Percentiles rank a stretch among this genome's conserved stretches.
Evolutionary conservation across 2,888 invertebrate genomes (phyloP).

Genomic region (Myopa testacea): DNA sequence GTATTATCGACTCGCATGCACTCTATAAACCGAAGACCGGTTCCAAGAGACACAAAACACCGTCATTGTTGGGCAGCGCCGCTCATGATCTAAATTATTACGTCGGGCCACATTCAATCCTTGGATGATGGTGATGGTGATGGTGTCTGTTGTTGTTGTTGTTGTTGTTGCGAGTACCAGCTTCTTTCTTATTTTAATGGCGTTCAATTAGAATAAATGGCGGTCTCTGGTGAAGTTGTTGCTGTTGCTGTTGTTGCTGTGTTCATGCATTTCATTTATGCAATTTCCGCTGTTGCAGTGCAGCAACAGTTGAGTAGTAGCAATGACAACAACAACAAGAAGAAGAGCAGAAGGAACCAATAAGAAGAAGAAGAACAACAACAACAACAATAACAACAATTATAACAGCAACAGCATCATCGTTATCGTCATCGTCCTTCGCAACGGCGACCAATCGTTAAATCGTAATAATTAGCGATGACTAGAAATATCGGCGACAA

Average conservation of each 20-base stretch:
- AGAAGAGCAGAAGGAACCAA: neutral
- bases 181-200: slow-evolving; percentile 50
- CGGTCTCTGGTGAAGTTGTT: slow-evolving; percentile 36
- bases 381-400: no score
- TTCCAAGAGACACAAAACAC: neutral
- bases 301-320: neutral
- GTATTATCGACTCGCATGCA: slow-evolving; percentile 40
- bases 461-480: slow-evolving; percentile 37
- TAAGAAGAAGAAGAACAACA: no score
- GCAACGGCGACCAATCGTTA: slow-evolving; percentile 20
- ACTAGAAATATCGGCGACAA: slow-evolving; percentile 35
- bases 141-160: neutral
- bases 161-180: slow-evolving; percentile 6
- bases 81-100: slow-evolving; percentile 34
- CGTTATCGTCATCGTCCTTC: neutral
- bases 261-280: slow-evolving; percentile 26
- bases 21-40: neutral
- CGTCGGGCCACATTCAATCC: neutral
- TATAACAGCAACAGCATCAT: no score
- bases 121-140: neutral
- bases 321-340: neutral
- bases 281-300: slow-evolving; percentile 53
- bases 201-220: slow-evolving; percentile 58
- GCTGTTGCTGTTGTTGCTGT: slow-evolving; percentile 23
- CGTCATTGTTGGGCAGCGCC: neutral